These are phyloP conservation scores for Temnopleurus reevesii DNA, from an alignment of 53 echinoderm and acorn worm species.

Conservation along the genomic window DNA sequence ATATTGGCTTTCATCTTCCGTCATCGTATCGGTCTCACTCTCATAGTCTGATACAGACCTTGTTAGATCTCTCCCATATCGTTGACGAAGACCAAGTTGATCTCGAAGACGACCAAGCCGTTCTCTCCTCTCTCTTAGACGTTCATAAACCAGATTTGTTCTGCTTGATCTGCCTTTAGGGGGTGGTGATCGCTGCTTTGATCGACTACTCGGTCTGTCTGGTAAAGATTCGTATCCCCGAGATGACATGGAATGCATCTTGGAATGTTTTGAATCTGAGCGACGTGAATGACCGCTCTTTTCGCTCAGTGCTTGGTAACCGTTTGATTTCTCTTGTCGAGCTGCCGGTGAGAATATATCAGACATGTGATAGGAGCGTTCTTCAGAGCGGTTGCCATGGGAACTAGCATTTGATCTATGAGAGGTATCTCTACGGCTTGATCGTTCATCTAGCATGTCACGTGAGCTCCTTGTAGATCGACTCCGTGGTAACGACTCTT, in stretches of 20 bases:
- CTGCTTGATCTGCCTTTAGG: constrained; percentile 32
- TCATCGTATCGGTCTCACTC: constrained; percentile 76
- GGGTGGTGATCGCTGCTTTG: constrained; percentile 68
- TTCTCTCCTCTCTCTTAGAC: constrained; percentile 85
- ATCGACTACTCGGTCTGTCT: constrained; percentile 38
- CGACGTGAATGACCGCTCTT: neutral
- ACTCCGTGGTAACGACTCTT: neutral
- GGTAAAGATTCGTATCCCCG: constrained; percentile 40
- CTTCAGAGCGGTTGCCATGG: constrained; percentile 61
- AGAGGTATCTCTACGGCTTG: constrained; percentile 1
- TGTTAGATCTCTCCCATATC: constrained; percentile 26
- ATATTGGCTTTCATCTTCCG: constrained; percentile 72
- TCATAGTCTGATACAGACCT: constrained; percentile 67
- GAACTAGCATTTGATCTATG: constrained; percentile 45
- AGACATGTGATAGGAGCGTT: constrained; percentile 94
- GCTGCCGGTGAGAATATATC: constrained; percentile 84
- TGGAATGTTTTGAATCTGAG: neutral
- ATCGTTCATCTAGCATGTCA: neutral
- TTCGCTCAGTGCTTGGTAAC: constrained; percentile 1
- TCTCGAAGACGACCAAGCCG: constrained; percentile 81
- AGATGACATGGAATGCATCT: constrained; percentile 32
- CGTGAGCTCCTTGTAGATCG: constrained; percentile 24
- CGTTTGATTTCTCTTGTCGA: constrained; percentile 5
- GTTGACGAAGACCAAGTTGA: constrained; percentile 73
- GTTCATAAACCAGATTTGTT: constrained; percentile 83